Base-by-base conservation (phyloP, 2,888 invertebrate species). In the Ornithoptera alexandrae region DNA sequence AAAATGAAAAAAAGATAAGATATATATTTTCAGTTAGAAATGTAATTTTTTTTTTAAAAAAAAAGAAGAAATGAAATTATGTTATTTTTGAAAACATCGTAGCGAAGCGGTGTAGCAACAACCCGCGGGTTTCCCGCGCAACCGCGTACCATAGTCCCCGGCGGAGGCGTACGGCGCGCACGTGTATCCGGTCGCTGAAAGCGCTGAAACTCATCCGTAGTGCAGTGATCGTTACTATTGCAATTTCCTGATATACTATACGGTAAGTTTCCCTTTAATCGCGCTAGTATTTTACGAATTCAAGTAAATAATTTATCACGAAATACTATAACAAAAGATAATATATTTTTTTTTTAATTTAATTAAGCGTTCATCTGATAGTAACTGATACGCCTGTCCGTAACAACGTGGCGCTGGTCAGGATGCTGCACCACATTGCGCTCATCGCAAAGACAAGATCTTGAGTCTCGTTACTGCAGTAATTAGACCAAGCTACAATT, bases 61-160 rank as follows among this genome's bases (percentile, higher is more conserved):
- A 50, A 50, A 50, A 18, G 3, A 50, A 46, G 15, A 46, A 46
- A 12, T 10, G 15, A 46, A 46, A 12, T 10, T 46, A 15, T 15
- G 15, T 46, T 46, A 30, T 30, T 46, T 50, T 62, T 30, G 18
- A 59, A 30, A 50, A 18, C 36, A 70, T 67, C 63, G 70, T 46
- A 39, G n/a, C 30, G n/a, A 22, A 62, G 62, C 15, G 56, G 24
- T n/a, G 62, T 62, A 58, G 20, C 22, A 53, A 65, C 69, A 69
- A 36, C 66, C 53, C 70, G 62, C 46, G 59, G 2, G 58, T 58
- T 69, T 70, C 70, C 66, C 70, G 70, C 70, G 66, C 70, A 66
- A 63, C 66, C 70, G 66, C 67, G 67, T 56, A 5, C 46, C 70
- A 70, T 15, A 70, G 70, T 66, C 18, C 70, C 61, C 66, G 59